Evolutionary conservation across 2,888 invertebrate genomes (phyloP).

Genomic region (Mythimna albipuncta): DNA sequence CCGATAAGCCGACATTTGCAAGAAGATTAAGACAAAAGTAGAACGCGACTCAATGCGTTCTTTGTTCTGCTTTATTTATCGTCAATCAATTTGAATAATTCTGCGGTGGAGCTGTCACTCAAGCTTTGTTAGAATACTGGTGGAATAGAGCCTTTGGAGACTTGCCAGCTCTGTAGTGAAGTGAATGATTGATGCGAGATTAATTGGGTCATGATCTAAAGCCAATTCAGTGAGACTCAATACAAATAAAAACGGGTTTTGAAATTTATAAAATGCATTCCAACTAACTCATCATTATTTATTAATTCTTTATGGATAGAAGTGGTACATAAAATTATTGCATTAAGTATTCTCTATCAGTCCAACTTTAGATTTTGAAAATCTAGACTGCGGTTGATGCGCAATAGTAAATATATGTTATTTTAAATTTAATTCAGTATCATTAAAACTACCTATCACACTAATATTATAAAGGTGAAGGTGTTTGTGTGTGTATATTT

Average conservation of each 20-base stretch:
- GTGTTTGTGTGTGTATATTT: too few relatives aligned
- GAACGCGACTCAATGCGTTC: constrained; percentile 42
- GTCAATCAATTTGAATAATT: constrained; percentile 40
- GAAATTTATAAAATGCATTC: background rate
- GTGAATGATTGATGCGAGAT: constrained; percentile 25
- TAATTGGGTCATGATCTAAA: constrained; percentile 32
- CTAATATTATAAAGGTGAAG: too few relatives aligned
- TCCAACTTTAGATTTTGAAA: too few relatives aligned
- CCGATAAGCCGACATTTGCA: constrained; percentile 57
- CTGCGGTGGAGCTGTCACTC: constrained; percentile 25
- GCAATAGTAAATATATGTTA: too few relatives aligned
- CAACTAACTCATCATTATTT: too few relatives aligned
- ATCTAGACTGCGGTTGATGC: too few relatives aligned
- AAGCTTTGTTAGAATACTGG: constrained; percentile 16
- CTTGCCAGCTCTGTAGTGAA: constrained; percentile 22
- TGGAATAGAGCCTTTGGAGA: constrained; percentile 22
- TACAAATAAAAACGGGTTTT: background rate
- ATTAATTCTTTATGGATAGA: too few relatives aligned
- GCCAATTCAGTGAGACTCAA: background rate
- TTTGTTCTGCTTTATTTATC: constrained; percentile 51
- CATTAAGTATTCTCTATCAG: too few relatives aligned
- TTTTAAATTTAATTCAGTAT: too few relatives aligned
- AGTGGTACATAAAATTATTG: too few relatives aligned
- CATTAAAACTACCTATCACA: too few relatives aligned
- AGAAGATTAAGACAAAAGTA: constrained; percentile 57